These are phyloP conservation scores for Passer montanus DNA, from an alignment of 2,113 vertebrate species.

Conservation along the genomic window DNA sequence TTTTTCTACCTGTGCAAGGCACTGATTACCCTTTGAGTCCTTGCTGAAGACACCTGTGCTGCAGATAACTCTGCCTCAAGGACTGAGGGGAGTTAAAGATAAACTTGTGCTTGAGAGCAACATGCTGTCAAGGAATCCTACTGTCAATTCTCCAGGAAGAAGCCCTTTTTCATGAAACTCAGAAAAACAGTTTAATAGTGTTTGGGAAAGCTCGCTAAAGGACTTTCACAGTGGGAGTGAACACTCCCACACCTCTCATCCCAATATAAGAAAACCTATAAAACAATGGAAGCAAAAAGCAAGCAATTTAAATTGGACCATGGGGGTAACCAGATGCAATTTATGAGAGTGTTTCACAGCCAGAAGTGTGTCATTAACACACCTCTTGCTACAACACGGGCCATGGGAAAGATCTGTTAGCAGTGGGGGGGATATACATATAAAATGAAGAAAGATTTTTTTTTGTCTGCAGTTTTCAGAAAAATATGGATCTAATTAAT, in stretches of 20 bases:
- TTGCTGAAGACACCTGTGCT: not conserved
- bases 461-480: not conserved
- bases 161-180: not conserved
- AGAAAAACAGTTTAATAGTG: not conserved
- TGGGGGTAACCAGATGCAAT: not conserved
- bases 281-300: conserved; percentile 11
- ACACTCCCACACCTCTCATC: not conserved
- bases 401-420: not conserved
- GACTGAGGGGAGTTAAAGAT: not conserved
- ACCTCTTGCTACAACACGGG: not conserved
- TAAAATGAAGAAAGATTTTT: not conserved
- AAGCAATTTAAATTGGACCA: not conserved
- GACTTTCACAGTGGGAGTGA: not conserved
- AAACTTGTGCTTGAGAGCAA: not conserved
- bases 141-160: not conserved
- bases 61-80: not conserved
- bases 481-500: not conserved
- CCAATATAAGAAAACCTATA: not conserved
- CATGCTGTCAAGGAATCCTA: not conserved
- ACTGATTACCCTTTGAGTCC: not conserved
- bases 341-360: not conserved
- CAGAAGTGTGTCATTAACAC: not conserved
- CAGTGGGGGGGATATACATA: not conserved
- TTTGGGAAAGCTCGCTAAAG: not conserved
- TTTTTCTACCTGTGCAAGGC: not conserved